Evolutionary conservation across 2,113 vertebrate genomes (phyloP), one percentile per base, ranked within the genome.

Genomic region (Chlorocebus sabaeus): DNA sequence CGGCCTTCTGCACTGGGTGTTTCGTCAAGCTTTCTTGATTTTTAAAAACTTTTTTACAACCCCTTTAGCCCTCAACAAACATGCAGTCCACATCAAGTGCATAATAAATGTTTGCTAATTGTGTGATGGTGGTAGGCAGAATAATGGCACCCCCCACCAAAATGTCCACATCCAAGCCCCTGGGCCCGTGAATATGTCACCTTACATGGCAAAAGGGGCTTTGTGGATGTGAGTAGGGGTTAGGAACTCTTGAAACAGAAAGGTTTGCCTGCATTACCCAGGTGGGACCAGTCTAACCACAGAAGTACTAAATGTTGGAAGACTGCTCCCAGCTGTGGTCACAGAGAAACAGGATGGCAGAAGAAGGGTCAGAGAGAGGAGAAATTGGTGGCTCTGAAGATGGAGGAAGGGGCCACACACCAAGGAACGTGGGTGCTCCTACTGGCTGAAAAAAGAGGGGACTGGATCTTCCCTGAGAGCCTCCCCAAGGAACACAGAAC

Each of bases 381-480:
- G 27, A 30, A 12, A 0, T 8, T 0, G 1, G 30, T 3, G 50
- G 17, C 68, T 72, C 55, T 11, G 10, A 67, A 50, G 48, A 27
- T 0, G 23, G 45, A 70, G 38, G 35, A 23, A 17, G 22, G 11
- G 7, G 0, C 22, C 2, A 10, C 1, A 2, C 40, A 38, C 6
- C 64, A 1, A 23, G 61, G 43, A 22, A 5, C 1, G 17, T 0
- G 3, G 79, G 45, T 0, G 4, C 57, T 55, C 23, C 38, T 17
- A 27, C 17, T 3, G 4, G 22, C 78, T 75, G 25, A 13, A 5
- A 23, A 75, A 22, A 5, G 16, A 20, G 1, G 23, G 9, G 18
- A n/a, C 6, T 13, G 3, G 30, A 43, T 68, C 59, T 40, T 27
- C 13, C 30, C 38, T 0, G 4, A 3, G 50, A 13, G 5, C 22